These are phyloP conservation scores for Capromys pilorides DNA, from an alignment of 2,797 vertebrate genomes.

Conservation along the genomic window DNA sequence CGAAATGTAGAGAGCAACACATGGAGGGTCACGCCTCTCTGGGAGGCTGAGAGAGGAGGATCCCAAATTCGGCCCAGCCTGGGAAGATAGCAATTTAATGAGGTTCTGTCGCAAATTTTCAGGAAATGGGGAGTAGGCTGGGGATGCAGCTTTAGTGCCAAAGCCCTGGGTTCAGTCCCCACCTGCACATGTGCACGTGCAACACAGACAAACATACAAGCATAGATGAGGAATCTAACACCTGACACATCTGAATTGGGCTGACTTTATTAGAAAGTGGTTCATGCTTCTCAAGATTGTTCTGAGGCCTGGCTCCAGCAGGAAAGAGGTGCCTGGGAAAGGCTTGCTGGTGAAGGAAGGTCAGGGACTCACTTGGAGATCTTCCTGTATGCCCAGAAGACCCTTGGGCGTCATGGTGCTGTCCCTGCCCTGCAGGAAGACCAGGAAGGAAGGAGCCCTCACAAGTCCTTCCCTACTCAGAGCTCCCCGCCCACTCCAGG, in stretches of 20 bases:
- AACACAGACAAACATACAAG: background rate
- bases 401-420: background rate
- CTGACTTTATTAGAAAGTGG: background rate
- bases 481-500: background rate
- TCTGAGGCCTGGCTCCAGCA: background rate
- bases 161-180: background rate
- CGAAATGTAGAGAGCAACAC: background rate
- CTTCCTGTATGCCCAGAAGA: background rate
- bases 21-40: background rate
- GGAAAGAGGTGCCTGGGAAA: background rate
- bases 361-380: background rate
- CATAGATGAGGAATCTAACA: background rate
- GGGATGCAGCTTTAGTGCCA: background rate
- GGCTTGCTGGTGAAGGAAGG: background rate
- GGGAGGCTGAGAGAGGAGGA: background rate
- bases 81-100: background rate
- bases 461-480: background rate
- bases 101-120: background rate
- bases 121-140: background rate
- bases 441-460: background rate
- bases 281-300: background rate
- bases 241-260: background rate
- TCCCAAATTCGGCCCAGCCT: background rate
- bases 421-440: background rate
- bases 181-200: background rate